Evolutionary conservation across 2,113 vertebrate genomes (phyloP), one percentile per base, ranked within the genome.

Genomic region (Neogale vison): DNA sequence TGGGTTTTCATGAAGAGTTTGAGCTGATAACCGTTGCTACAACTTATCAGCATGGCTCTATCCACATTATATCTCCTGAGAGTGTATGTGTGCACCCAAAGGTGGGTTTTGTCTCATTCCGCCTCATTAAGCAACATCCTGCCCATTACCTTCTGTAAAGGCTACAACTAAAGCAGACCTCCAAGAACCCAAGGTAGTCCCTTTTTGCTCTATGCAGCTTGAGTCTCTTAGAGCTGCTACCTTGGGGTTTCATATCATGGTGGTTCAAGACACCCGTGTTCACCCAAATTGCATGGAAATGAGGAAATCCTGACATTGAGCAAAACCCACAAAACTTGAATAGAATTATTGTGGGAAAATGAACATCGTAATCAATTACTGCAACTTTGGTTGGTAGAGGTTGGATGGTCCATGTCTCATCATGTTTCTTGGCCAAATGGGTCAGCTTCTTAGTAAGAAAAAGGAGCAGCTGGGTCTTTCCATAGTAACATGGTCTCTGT

Each of bases 401-500:
- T 17, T 14, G 7, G 31, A 39, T 61, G 17, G 21, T 47, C 29
- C 69, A 15, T 50, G 0, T 31, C 39, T 71, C 39, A 63, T 14
- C 77, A 18, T 1, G 3, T 83, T n/a, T 36, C 7, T 59, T 17
- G 23, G 24, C 52, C 47, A n/a, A 29, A 24, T 26, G 3, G 21
- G 26, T 21, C 13, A 13, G 10, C 47, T 1, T 0, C 50, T 61
- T 6, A 36, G 67, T 23, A 21, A 59, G 24, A 52, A 34, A 55
- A 67, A 42, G 29, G 23, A 4, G 26, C 57, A 42, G 3, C 15
- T 0, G 5, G 42, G 14, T 7, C 34, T 24, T 81, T 31, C 24
- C 3, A 0, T 2, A 9, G 23, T 50, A 0, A 71, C 17, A 39
- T 7, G 39, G 12, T 11, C 5, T 0, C 1, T 23, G 45, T 18